Percentiles rank a stretch among this genome's conserved stretches.
phyloP scores from a whole-genome alignment of 2,797 vertebrate genomes.

The Galaxias olidus region DNA sequence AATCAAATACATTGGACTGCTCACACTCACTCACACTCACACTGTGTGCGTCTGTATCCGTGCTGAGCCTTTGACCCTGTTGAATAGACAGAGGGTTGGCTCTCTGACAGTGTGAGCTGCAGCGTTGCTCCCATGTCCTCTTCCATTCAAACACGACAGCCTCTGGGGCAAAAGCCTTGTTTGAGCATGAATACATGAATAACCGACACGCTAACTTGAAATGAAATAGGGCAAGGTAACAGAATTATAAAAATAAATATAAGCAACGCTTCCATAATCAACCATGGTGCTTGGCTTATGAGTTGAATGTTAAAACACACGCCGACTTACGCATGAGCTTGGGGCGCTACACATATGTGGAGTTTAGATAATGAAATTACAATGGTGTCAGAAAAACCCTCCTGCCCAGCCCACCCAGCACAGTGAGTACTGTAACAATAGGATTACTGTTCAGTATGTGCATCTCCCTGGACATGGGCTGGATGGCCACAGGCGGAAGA shows the following conservation, averaged over 20 bases:
- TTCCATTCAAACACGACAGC: slow-evolving; percentile 43
- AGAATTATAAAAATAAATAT: slow-evolving; percentile 62
- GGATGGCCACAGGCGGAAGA: no score
- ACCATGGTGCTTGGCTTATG: slow-evolving; percentile 44
- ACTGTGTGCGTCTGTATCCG: slow-evolving; percentile 16
- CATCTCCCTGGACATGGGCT: no score
- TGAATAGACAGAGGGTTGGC: slow-evolving; percentile 18
- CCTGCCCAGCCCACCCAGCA: no score
- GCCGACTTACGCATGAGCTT: slow-evolving; percentile 64
- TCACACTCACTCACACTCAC: background rate
- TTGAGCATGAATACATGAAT: slow-evolving; percentile 64
- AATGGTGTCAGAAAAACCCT: slow-evolving; percentile 40
- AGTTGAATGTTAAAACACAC: slow-evolving; percentile 71
- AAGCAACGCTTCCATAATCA: slow-evolving; percentile 33
- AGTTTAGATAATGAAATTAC: slow-evolving; percentile 51
- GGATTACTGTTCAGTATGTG: no score
- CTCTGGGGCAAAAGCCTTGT: slow-evolving; percentile 56
- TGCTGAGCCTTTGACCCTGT: slow-evolving; percentile 43
- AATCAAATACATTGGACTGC: background rate
- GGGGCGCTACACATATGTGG: slow-evolving; percentile 61
- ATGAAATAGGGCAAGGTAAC: slow-evolving; percentile 28
- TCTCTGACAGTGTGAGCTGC: slow-evolving; percentile 31
- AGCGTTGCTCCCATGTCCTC: slow-evolving; percentile 50
- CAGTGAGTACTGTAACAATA: background rate
- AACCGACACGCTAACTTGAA: slow-evolving; percentile 57